Percentiles rank a stretch among this genome's conserved stretches.
These are phyloP conservation scores for Cataglyphis livida DNA, from an alignment of 2,888 invertebrate species.

Conservation along the genomic window DNA sequence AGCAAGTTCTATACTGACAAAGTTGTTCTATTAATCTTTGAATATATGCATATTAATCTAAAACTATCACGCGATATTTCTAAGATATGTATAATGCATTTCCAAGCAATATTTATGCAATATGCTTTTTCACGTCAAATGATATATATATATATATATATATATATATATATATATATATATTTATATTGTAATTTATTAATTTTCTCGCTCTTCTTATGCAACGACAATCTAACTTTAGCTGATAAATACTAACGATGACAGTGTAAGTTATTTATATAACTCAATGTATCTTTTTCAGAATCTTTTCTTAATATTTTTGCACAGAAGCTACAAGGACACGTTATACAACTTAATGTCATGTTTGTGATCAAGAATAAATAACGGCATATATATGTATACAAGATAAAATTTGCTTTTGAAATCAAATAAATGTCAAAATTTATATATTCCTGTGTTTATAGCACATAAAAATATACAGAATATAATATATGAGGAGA, in stretches of 20 bases:
- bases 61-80: conserved; percentile 1
- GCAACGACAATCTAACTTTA: neutral
- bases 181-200: neutral
- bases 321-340: neutral
- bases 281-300: neutral
- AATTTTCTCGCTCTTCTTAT: conserved; percentile 7
- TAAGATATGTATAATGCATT: neutral
- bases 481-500: conserved; percentile 36
- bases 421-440: neutral
- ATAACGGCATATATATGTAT: neutral
- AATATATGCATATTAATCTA: neutral
- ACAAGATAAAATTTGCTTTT: neutral
- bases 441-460: neutral
- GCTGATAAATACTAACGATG: neutral
- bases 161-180: too few relatives aligned
- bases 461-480: conserved; percentile 7
- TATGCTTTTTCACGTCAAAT: neutral
- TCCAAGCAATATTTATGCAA: neutral
- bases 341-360: neutral
- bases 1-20: neutral
- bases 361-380: neutral
- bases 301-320: conserved; percentile 7
- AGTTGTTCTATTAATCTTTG: neutral
- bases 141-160: neutral
- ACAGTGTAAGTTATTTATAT: neutral